Evolutionary conservation across 2,888 invertebrate genomes (phyloP), one percentile per base, ranked within the genome.

Genomic region (Megaustenia siamemsis): DNA sequence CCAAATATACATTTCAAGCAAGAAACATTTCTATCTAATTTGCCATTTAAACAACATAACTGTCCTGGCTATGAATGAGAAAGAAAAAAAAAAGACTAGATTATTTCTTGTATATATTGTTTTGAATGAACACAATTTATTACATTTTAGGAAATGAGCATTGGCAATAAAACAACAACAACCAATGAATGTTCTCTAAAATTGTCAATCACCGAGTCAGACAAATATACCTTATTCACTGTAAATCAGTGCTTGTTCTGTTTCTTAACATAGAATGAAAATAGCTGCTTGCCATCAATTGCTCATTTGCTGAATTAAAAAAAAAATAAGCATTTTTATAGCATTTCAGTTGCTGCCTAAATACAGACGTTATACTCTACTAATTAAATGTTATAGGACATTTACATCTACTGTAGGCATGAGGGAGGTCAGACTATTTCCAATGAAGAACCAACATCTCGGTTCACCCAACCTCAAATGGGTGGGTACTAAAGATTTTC

Each of bases 81-180:
- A 10, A 63, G 32, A 10, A 32, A 21, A 28, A 45, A 45, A 73
- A 43, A 43, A 49, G 73, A 73, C 49, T 73, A 73, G 49, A 73
- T 49, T 43, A 43, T 73, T 49, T 45, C 49, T 49, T 32, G n/a
- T 3, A 21, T 32, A 38, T 10, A 68, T 1, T 38, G 35, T 15
- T 71, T 71, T 45, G 45, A 73, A 73, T 73, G 73, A 73, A 73
- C 73, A 73, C 73, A 73, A 21, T 49, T 45, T 73, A 32, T 32
- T 73, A 49, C 49, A 73, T 21, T 32, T 32, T 49, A 12, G n/a
- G n/a, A 32, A 15, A 49, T 73, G 0, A 45, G 32, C n/a, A 73
- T 32, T 32, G 28, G 49, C 49, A 73, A 28, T 43, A 32, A 73
- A 24, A 18, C 21, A 24, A 18, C 21, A 24, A 10, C 40, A 38